These are phyloP conservation scores for Strongylocentrotus purpuratus DNA, from an alignment of 35 echinoderm and acorn worm species.

Conservation along the genomic window DNA sequence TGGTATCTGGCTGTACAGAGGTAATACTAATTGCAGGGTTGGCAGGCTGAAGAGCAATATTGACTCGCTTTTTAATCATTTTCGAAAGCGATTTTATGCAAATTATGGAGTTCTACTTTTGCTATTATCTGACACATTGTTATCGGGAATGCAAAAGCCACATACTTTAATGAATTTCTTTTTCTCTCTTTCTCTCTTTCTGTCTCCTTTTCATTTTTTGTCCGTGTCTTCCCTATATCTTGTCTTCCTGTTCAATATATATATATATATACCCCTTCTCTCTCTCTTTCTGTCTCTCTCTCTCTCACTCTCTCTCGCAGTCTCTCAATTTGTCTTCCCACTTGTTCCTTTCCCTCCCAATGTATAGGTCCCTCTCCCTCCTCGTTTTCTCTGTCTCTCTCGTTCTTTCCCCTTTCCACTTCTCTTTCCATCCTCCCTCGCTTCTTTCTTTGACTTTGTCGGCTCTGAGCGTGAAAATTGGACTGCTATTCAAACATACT, in stretches of 20 bases:
- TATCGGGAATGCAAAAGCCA: too few species aligned
- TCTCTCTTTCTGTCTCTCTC: neutral
- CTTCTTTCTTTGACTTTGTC: neutral
- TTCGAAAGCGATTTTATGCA: too few species aligned
- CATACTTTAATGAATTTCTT: neutral
- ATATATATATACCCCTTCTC: neutral
- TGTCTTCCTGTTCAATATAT: neutral
- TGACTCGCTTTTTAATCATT: too few species aligned
- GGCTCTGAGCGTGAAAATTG: neutral
- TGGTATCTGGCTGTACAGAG: too few species aligned
- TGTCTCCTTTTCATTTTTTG: neutral
- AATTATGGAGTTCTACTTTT: too few species aligned
- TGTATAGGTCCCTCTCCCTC: neutral
- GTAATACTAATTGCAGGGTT: too few species aligned
- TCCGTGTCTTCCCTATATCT: neutral
- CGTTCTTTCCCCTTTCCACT: neutral
- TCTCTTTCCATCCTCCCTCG: neutral
- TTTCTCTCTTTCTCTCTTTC: neutral
- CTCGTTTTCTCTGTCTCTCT: neutral
- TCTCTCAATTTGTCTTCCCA: neutral
- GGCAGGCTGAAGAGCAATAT: too few species aligned
- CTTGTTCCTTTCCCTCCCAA: neutral
- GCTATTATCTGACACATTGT: too few species aligned
- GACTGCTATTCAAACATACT: neutral
- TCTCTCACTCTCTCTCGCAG: neutral